Percentiles rank a stretch among this genome's conserved stretches.
Evolutionary conservation across 2,797 vertebrate genomes (phyloP).

Genomic region (Oreonectes daqikongensis): DNA sequence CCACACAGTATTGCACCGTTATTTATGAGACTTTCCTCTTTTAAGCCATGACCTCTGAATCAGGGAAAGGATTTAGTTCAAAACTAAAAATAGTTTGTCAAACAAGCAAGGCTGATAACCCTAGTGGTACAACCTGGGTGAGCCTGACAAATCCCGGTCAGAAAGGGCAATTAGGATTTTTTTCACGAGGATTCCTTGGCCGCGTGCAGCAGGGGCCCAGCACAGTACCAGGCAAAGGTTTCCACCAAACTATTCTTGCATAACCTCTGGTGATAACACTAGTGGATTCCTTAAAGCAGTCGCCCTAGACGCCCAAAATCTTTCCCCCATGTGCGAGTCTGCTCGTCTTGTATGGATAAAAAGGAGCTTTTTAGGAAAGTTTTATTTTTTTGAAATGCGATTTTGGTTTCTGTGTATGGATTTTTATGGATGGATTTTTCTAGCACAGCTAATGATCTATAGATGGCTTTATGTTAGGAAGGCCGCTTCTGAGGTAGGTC

Average conservation of each 20-base stretch:
- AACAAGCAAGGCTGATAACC: constrained; percentile 70
- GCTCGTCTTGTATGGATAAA: not conserved
- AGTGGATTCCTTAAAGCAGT: constrained; percentile 78
- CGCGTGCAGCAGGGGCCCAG: constrained; percentile 74
- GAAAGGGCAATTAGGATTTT: constrained; percentile 73
- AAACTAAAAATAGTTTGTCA: constrained; percentile 75
- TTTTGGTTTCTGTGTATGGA: constrained; percentile 3
- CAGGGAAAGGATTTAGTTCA: constrained; percentile 56
- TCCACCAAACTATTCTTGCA: constrained; percentile 87
- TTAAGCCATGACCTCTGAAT: constrained; percentile 53
- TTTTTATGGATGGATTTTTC: constrained; percentile 22
- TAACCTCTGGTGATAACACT: constrained; percentile 89
- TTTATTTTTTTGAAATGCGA: not conserved
- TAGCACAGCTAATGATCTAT: constrained; percentile 36
- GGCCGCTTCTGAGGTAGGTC: constrained; percentile 76
- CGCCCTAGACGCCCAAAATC: constrained; percentile 75
- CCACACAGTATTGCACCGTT: no score
- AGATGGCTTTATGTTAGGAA: constrained; percentile 27
- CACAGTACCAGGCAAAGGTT: constrained; percentile 98
- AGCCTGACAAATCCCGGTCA: constrained; percentile 67
- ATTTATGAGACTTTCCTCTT: constrained; percentile 33
- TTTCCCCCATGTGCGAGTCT: constrained; percentile 58
- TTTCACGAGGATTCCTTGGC: constrained; percentile 84
- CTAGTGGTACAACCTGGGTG: constrained; percentile 58
- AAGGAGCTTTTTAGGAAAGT: constrained; percentile 22